Evolutionary conservation across 2,888 invertebrate species (phyloP).

Genomic region (Malthinus flaveolus): DNA sequence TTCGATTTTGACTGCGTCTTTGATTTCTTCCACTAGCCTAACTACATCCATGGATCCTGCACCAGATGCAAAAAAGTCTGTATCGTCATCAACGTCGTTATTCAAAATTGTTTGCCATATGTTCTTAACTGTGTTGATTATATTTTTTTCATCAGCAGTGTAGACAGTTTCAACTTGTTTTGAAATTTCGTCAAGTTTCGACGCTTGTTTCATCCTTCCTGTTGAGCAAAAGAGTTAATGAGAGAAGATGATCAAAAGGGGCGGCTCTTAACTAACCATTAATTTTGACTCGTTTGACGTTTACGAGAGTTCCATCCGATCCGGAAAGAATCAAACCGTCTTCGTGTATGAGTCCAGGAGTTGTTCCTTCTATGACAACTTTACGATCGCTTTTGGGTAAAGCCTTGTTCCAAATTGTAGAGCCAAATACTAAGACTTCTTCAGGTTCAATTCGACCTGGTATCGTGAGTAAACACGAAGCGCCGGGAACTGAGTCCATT

Average conservation of each 20-base stretch:
- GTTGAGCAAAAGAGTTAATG: constrained; percentile 33
- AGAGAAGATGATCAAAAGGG: background rate
- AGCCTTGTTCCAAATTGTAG: constrained; percentile 67
- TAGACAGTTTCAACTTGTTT: constrained; percentile 63
- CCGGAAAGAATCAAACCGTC: constrained; percentile 81
- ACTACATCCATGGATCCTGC: constrained; percentile 99
- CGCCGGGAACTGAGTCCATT: constrained; percentile 93
- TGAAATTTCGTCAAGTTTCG: constrained; percentile 72
- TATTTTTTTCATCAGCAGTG: constrained; percentile 71
- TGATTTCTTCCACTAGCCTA: constrained; percentile 86
- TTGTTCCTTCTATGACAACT: constrained; percentile 65
- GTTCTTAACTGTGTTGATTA: constrained; percentile 64
- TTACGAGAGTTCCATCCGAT: constrained; percentile 76
- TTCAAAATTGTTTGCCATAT: constrained; percentile 89
- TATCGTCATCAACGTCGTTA: constrained; percentile 71
- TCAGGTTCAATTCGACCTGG: constrained; percentile 57
- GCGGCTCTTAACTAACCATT: constrained; percentile 36
- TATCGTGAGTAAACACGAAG: constrained; percentile 59
- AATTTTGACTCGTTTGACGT: constrained; percentile 51
- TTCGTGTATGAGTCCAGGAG: constrained; percentile 72
- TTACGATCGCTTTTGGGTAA: constrained; percentile 61
- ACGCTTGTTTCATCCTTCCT: constrained; percentile 82
- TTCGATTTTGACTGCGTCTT: constrained; percentile 74
- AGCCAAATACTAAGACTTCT: constrained; percentile 79
- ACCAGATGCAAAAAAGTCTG: constrained; percentile 92